Evolutionary conservation across 2,888 invertebrate species (phyloP).

Genomic region (Hypsopygia costalis): DNA sequence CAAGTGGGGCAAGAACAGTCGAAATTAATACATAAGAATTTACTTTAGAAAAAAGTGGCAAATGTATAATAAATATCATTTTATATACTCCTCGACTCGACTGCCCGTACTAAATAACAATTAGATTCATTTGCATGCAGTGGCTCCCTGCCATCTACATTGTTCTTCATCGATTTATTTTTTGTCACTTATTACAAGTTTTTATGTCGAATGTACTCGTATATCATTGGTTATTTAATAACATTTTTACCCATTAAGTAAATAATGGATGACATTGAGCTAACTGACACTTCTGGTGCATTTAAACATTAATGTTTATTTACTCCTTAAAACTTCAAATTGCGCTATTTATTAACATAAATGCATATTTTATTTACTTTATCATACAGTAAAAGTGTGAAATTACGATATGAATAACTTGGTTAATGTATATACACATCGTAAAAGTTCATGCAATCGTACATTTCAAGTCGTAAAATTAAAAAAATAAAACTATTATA

Average conservation of each 20-base stretch:
- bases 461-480: conserved; percentile 1
- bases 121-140: too few relatives aligned
- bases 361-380: conserved; percentile 1
- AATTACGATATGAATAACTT: conserved; percentile 1
- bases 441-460: not conserved
- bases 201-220: too few relatives aligned
- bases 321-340: not conserved
- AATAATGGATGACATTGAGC: not conserved
- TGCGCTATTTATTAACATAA: not conserved
- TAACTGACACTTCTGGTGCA: conserved; percentile 4
- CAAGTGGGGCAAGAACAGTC: too few relatives aligned
- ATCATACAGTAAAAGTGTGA: not conserved
- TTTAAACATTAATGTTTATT: not conserved
- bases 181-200: too few relatives aligned
- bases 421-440: not conserved
- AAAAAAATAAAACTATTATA: not conserved
- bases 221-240: too few relatives aligned
- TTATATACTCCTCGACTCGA: too few relatives aligned
- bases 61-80: too few relatives aligned
- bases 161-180: too few relatives aligned
- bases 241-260: not conserved
- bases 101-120: too few relatives aligned
- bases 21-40: too few relatives aligned
- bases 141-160: too few relatives aligned
- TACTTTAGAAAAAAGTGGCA: too few relatives aligned